phyloP scores from a whole-genome alignment of 2,113 vertebrate species.

The Halichoeres trimaculatus region DNA sequence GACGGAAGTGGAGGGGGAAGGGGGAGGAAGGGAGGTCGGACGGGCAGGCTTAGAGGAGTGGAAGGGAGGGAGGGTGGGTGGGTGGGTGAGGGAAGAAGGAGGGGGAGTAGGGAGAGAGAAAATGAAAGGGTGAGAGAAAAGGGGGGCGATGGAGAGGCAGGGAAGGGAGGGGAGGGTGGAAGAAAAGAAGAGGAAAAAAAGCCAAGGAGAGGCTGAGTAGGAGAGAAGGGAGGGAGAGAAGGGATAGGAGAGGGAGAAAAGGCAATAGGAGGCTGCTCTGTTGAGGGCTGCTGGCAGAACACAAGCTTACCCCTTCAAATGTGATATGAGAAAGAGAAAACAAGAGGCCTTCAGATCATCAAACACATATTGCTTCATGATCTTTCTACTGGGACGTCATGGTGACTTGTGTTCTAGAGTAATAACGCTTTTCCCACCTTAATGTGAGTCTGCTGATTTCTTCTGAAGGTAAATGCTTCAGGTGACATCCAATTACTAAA shows the following conservation, averaged over 20 bases:
- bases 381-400: constrained; percentile 9
- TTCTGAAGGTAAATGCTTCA: neutral
- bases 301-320: constrained; percentile 40
- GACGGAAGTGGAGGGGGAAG: constrained; percentile 44
- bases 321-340: constrained; percentile 14
- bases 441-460: neutral
- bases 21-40: constrained; percentile 54
- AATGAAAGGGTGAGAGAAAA: constrained; percentile 50
- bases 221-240: constrained; percentile 49
- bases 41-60: constrained; percentile 45
- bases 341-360: constrained; percentile 36
- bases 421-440: neutral
- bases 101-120: constrained; percentile 21
- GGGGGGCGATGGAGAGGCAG: constrained; percentile 30
- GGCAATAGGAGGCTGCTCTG: constrained; percentile 53
- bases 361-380: constrained; percentile 16
- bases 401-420: constrained; percentile 5
- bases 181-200: constrained; percentile 27
- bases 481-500: constrained; percentile 5
- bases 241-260: constrained; percentile 53
- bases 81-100: constrained; percentile 13
- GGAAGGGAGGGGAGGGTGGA: constrained; percentile 16
- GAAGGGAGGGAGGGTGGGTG: constrained; percentile 17
- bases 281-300: constrained; percentile 59
- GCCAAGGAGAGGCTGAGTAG: constrained; percentile 13